Evolutionary conservation across 2,113 vertebrate species (phyloP).

Genomic region (Urocynchramus pylzowi): DNA sequence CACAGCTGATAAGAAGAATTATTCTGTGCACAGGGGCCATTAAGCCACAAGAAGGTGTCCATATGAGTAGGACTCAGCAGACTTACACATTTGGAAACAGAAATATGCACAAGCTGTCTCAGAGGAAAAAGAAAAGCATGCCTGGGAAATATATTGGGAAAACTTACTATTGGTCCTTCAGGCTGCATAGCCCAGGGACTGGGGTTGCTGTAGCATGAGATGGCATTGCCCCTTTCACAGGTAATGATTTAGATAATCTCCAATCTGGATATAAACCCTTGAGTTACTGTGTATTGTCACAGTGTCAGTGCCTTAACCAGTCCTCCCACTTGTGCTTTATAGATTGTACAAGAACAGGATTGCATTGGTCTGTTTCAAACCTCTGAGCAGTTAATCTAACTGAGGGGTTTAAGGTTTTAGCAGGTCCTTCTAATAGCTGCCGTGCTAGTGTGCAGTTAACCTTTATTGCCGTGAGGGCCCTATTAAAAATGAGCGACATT

Average conservation of each 20-base stretch:
- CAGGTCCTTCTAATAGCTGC: constrained; percentile 48
- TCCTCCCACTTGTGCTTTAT: background rate
- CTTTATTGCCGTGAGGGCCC: constrained; percentile 38
- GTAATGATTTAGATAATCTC: constrained; percentile 21
- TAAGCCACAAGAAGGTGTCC: background rate
- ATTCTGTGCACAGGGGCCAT: background rate
- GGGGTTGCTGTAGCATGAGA: background rate
- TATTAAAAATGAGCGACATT: constrained; percentile 55
- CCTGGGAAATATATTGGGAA: background rate
- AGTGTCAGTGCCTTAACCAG: background rate
- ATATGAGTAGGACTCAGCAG: background rate
- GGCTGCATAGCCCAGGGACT: background rate
- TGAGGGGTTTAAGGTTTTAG: constrained; percentile 47
- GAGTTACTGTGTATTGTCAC: constrained; percentile 4
- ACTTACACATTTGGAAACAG: background rate
- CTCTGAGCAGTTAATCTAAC: constrained; percentile 47
- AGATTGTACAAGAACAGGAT: background rate
- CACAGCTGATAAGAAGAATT: background rate
- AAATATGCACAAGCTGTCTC: background rate
- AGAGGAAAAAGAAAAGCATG: background rate
- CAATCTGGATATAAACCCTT: background rate
- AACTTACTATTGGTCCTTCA: background rate
- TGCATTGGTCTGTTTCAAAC: background rate
- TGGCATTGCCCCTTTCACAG: background rate
- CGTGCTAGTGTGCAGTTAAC: constrained; percentile 21